phyloP scores from a whole-genome alignment of 2,888 invertebrate genomes.

The Eupithecia inturbata region DNA sequence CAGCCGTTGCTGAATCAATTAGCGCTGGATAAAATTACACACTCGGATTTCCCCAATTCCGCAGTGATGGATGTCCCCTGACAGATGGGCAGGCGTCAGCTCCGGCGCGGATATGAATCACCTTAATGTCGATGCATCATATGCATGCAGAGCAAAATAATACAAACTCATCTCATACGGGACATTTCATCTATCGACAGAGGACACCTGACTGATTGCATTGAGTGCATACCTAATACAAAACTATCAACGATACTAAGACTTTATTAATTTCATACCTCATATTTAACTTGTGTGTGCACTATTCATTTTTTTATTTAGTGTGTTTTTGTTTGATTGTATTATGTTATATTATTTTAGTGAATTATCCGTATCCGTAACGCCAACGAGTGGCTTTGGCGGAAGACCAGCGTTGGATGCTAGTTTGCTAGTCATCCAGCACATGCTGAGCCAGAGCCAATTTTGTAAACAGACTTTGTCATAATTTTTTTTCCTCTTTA shows the following conservation, averaged over 20 bases:
- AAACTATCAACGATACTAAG: background rate
- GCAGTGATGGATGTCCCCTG: slow-evolving; percentile 1
- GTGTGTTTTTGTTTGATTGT: too few relatives aligned
- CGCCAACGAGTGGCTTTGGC: too few relatives aligned
- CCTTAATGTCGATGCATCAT: background rate
- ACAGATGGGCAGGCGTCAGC: background rate
- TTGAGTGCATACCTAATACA: background rate
- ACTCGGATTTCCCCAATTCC: background rate
- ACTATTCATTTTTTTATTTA: too few relatives aligned
- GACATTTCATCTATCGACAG: background rate
- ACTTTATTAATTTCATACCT: background rate
- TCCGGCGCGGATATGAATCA: background rate
- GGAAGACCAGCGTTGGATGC: too few relatives aligned
- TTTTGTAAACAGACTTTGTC: too few relatives aligned
- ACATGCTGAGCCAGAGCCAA: too few relatives aligned
- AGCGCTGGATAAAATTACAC: slow-evolving; percentile 15
- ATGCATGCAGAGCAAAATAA: background rate
- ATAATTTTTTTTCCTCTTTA: too few relatives aligned
- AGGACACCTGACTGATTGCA: background rate
- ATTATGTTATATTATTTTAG: too few relatives aligned
- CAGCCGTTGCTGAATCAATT: slow-evolving; percentile 22
- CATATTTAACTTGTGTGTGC: background rate
- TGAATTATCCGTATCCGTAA: too few relatives aligned
- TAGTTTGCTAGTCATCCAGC: too few relatives aligned
- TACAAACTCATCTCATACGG: background rate